phyloP scores from a whole-genome alignment of 2,888 invertebrate genomes.

The Yponomeuta plumbellus region DNA sequence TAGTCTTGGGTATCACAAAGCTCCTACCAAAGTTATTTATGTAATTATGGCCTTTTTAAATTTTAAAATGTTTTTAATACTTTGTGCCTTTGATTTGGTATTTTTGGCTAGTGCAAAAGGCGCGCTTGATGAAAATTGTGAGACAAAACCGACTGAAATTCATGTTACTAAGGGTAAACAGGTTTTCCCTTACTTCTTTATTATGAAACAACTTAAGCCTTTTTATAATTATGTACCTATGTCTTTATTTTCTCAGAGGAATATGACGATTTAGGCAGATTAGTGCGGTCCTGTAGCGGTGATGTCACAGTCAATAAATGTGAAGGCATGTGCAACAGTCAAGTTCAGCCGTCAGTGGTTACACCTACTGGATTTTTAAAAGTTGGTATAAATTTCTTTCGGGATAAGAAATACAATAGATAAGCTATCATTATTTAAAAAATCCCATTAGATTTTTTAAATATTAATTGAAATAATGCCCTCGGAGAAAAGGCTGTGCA shows the following conservation, averaged over 20 bases:
- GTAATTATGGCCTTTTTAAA: neutral
- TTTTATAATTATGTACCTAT: neutral
- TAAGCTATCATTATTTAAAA: too few species aligned
- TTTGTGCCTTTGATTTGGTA: slow-evolving; percentile 24
- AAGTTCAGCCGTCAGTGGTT: slow-evolving; percentile 93
- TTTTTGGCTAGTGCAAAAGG: slow-evolving; percentile 25
- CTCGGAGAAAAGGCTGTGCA: too few species aligned
- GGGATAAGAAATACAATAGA: too few species aligned
- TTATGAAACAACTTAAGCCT: neutral
- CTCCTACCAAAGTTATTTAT: neutral
- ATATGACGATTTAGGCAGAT: slow-evolving; percentile 89
- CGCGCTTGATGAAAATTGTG: slow-evolving; percentile 84
- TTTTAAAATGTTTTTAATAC: neutral
- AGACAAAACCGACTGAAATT: slow-evolving; percentile 90
- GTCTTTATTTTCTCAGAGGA: slow-evolving; percentile 79
- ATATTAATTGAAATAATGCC: too few species aligned
- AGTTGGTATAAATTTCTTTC: slow-evolving; percentile 55
- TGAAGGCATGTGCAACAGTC: slow-evolving; percentile 93
- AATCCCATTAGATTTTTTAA: too few species aligned
- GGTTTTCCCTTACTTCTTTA: neutral
- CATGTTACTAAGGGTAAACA: slow-evolving; percentile 88
- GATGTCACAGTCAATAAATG: slow-evolving; percentile 95
- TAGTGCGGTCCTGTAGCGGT: slow-evolving; percentile 91
- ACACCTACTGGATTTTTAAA: slow-evolving; percentile 93
- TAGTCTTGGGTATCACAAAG: neutral